Base-by-base conservation (phyloP, 2,797 vertebrate genomes). In the Myotis planiceps region DNA sequence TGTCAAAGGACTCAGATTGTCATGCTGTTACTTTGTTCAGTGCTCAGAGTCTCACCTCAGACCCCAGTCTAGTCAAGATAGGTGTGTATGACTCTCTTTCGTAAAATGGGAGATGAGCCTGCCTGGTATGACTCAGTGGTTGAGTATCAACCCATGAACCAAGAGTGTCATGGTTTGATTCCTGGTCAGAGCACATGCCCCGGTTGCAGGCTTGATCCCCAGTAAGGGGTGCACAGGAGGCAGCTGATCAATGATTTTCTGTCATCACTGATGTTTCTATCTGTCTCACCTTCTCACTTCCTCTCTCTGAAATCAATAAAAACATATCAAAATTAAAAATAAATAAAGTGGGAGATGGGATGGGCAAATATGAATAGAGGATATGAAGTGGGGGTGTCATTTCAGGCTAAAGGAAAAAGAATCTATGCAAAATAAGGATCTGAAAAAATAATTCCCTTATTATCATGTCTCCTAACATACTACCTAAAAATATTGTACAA, bases 361-460 rank as follows among this genome's bases (percentile, higher is more conserved):
- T 2, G 0, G 18, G n/a, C 1, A 25, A 47, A 27, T 23, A 9
- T 65, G 23, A 74, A 34, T 23, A 49, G 23, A 2, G 15, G 6
- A 3, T 79, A 19, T 0, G 1, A 1, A 1, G 15, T 1, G 42
- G 3, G 45, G 1, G 0, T 0, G 2, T 19, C 10, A 12, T 37
- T 80, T 81, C 37, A 21, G 37, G 39, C 5, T 55, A 34, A 39
- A 81, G 75, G 37, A 49, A 55, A 68, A 58, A 49, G 21, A 32
- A n/a, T 32, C 45, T 29, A 10, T n/a, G 4, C 23, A 42, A 53
- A 27, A 34, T 42, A 23, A 79, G 29, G 42, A 32, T 53, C 37
- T 34, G 19, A 34, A 47, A 55, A 55, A 39, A 27, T 0, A 16
- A 65, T 34, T 6, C 55, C 37, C 9, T 37, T 9, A 1, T n/a